Base-by-base conservation (phyloP, 2,888 invertebrate genomes). In the Caenorhabditis zanzibari region DNA sequence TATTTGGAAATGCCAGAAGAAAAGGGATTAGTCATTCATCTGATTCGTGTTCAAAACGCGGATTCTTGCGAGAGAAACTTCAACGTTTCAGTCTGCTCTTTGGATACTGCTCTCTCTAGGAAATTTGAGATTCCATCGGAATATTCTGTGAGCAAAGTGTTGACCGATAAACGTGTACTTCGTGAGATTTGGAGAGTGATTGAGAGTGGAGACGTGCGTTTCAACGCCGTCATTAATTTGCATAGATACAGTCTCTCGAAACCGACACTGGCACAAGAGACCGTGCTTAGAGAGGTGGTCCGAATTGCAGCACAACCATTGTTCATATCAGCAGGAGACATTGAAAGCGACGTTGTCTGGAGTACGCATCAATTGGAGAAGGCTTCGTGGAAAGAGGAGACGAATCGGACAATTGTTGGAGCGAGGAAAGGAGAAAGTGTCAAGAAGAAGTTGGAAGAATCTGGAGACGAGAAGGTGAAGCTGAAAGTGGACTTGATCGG, bases 401-500 rank as follows among this genome's bases (percentile, higher is more conserved):
- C 80, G 5, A 64, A 64, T 35, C 26, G 61, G 44, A 63, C 82
- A 24, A 52, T 87, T 12, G 56, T 76, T 26, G 72, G 74, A 24
- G 72, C 80, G 22, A 88, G 81, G 47, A 56, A 52, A 49, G 84
- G 82, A 26, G 75, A 82, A 41, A 47, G 59, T 7, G 54, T 83
- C 14, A 71, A 47, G 44, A 72, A 69, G 38, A 73, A 79, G 47
- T 54, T 87, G 14, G 86, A 84, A 28, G 90, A 88, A 47, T 79
- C 86, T 44, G 89, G 86, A 71, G 87, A 90, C 54, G 90, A 90
- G 47, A 86, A 82, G 47, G 77, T 83, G 19, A 87, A 86, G 47
- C 64, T 90, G 69, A 85, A 75, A 12, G 86, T 91, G 16, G 90
- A 90, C 47, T 56, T 90, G 47, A 81, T 88, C 24, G 91, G 89